A percentile compares a stretch with the other conserved stretches of the same genome.
Evolutionary conservation across 2,113 vertebrate genomes (phyloP).

Genomic region (Gorilla gorilla): DNA sequence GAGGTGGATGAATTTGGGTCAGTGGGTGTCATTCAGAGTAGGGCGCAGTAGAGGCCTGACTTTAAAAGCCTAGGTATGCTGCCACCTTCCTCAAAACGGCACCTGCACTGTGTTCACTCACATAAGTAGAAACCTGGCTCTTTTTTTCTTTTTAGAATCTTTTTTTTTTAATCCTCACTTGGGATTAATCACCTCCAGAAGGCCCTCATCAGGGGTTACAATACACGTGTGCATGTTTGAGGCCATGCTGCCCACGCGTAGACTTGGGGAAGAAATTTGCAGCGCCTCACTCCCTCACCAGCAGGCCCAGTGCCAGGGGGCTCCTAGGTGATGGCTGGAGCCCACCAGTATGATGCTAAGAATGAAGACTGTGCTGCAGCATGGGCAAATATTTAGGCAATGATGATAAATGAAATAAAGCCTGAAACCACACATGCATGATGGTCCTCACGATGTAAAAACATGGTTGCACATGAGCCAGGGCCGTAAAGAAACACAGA

Average conservation of each 20-base stretch:
- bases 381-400: background rate
- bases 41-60: background rate
- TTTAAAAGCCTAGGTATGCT: background rate
- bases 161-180: background rate
- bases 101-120: background rate
- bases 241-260: background rate
- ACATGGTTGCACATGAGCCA: background rate
- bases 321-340: background rate
- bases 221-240: background rate
- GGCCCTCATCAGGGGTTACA: background rate
- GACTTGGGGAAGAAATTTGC: background rate
- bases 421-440: background rate
- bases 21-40: background rate
- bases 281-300: fast-evolving
- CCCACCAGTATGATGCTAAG: background rate
- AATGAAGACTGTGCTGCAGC: background rate
- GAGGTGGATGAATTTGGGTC: background rate
- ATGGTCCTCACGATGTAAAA: background rate
- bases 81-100: background rate
- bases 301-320: background rate
- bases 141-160: background rate
- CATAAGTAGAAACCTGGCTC: background rate
- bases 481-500: background rate
- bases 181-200: background rate
- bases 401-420: background rate